phyloP scores from a whole-genome alignment of 2,888 invertebrate species.

The Sclerodermus sp. region DNA sequence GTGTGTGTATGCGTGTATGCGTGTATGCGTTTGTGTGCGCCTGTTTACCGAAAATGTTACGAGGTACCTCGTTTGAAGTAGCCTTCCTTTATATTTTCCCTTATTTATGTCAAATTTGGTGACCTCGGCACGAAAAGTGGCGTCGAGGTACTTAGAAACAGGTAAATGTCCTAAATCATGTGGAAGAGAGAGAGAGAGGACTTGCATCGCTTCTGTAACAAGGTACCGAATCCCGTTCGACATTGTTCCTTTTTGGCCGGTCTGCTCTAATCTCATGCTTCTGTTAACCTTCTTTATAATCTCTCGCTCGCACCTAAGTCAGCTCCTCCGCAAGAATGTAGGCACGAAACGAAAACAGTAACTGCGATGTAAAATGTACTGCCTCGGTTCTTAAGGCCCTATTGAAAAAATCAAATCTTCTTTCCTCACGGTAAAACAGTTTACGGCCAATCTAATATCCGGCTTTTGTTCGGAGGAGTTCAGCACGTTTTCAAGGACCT shows the following conservation, averaged over 20 bases:
- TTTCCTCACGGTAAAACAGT: too few species aligned
- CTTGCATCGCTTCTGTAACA: slow-evolving; percentile 20
- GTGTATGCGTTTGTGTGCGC: slow-evolving; percentile 12
- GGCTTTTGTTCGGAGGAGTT: too few species aligned
- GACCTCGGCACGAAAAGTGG: slow-evolving; percentile 33
- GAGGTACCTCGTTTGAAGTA: slow-evolving; percentile 30
- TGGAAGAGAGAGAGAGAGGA: slow-evolving; percentile 7
- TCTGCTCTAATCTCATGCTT: slow-evolving; percentile 3
- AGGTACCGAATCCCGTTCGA: slow-evolving; percentile 20
- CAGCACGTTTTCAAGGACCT: too few species aligned
- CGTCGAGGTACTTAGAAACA: slow-evolving; percentile 46
- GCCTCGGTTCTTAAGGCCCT: too few species aligned
- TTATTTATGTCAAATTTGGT: slow-evolving; percentile 32
- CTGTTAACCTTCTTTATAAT: slow-evolving; percentile 11
- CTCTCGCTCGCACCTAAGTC: slow-evolving; percentile 1
- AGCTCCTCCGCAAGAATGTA: slow-evolving; percentile 1
- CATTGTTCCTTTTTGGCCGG: slow-evolving; percentile 5
- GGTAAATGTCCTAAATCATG: slow-evolving; percentile 48
- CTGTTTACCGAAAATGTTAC: slow-evolving; percentile 45
- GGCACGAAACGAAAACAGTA: neutral
- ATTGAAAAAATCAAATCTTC: too few species aligned
- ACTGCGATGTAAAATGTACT: neutral
- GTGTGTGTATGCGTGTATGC: neutral
- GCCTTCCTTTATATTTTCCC: slow-evolving; percentile 28
- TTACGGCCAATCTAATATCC: too few species aligned